Base-by-base conservation (phyloP, 2,113 vertebrate species). In the Gracilinanus agilis region DNA sequence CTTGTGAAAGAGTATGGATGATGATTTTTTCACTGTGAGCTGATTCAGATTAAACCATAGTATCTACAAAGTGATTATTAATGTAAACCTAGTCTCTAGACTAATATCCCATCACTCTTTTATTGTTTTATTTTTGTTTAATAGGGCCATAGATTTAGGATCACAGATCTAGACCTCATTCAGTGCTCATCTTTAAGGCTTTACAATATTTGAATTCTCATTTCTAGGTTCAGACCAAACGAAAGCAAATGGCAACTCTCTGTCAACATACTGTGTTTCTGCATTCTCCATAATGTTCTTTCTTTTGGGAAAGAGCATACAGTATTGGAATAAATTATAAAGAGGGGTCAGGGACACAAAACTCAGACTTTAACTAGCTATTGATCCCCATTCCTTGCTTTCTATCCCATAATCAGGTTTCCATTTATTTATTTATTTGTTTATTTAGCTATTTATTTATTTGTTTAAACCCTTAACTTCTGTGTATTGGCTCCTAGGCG, bases 181-280 rank as follows among this genome's bases (percentile, higher is more conserved):
- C 91, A 94, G n/a, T 90, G 91, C 94, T 96, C 91, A 54, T 19
- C 58, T 96, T 90, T 12, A 95, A 93, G 93, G 93, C 53, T 88
- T 55, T 53, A n/a, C n/a, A 92, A 21, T 53, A 90, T 94, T 96
- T 92, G 88, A 97, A 96, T 58, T 53, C 44, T 93, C 1, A 13
- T 97, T 93, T 54, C 88, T 94, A 92, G 67, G 75, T 95, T 5
- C 95, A 53, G 94, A 92, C 95, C 34, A 90, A 34, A 94, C 91
- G 34, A 94, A 90, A 95, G 88, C 89, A 96, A 96, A 90, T 55
- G 56, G 88, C 34, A 93, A 25, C 83, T 96, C 83, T 94, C 90
- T 24, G 24, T 93, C 53, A 25, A 90, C 24, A 53, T 83, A 40
- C 67, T 40, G 67, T 12, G 12, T 97, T 97, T 83, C 44, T 94